Percentiles rank a stretch among this genome's conserved stretches.
phyloP scores from a whole-genome alignment of 2,888 invertebrate species.

The Harpagoxenus sublaevis region DNA sequence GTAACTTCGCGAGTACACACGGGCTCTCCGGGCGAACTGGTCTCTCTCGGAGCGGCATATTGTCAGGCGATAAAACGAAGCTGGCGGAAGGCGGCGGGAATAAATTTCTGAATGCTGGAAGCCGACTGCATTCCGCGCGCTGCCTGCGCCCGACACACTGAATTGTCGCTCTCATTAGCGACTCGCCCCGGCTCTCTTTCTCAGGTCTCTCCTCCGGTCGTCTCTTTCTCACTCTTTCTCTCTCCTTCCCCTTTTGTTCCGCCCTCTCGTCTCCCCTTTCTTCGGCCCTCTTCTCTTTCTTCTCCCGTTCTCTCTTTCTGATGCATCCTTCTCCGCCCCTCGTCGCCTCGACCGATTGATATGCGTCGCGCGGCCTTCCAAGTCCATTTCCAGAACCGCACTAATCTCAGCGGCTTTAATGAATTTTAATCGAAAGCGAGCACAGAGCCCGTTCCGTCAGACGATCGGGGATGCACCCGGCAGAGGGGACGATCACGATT shows the following conservation, averaged over 20 bases:
- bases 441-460: constrained; percentile 63
- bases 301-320: constrained; percentile 25
- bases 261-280: constrained; percentile 40
- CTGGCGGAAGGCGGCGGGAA: constrained; percentile 80
- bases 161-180: constrained; percentile 85
- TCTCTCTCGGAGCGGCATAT: constrained; percentile 76
- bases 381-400: constrained; percentile 82
- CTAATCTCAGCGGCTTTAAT: constrained; percentile 81
- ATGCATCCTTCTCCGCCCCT: constrained; percentile 59
- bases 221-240: constrained; percentile 54
- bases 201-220: constrained; percentile 46
- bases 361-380: constrained; percentile 81
- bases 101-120: constrained; percentile 84
- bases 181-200: constrained; percentile 73
- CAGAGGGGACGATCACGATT: constrained; percentile 60
- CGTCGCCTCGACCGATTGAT: constrained; percentile 80
- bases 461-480: constrained; percentile 60
- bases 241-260: constrained; percentile 47
- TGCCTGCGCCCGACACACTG: constrained; percentile 83
- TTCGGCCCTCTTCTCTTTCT: constrained; percentile 30
- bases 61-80: constrained; percentile 82
- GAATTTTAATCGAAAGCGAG: constrained; percentile 80
- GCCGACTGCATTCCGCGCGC: constrained; percentile 82
- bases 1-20: constrained; percentile 66
- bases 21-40: constrained; percentile 59